Conservation (phyloP, 1,140 invertebrate species). For the Megalopta genalis region DNA sequence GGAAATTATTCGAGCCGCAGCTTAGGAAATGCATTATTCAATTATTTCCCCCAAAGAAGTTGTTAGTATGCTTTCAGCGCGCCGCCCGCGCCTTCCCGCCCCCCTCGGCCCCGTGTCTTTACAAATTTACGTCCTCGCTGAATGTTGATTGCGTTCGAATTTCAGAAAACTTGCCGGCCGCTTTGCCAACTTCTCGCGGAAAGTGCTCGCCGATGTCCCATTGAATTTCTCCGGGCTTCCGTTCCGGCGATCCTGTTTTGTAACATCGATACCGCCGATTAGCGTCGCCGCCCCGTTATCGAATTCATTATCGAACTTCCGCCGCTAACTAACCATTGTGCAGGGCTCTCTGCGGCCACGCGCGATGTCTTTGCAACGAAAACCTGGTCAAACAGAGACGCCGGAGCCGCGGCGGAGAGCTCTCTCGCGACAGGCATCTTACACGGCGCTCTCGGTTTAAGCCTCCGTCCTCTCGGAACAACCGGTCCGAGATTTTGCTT, state of each 20-base stretch:
- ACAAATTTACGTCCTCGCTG: slow-evolving; percentile 34
- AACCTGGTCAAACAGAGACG: too few species aligned
- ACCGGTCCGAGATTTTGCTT: too few species aligned
- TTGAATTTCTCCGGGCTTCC: background rate
- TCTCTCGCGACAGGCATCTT: too few species aligned
- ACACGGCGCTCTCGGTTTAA: too few species aligned
- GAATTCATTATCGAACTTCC: slow-evolving; percentile 7
- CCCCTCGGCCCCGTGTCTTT: slow-evolving; percentile 16
- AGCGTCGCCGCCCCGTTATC: slow-evolving; percentile 3
- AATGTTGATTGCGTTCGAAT: slow-evolving; percentile 35
- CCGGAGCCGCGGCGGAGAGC: too few species aligned
- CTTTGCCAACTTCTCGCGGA: background rate
- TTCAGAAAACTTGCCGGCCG: background rate
- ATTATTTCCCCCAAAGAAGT: slow-evolving; percentile 28
- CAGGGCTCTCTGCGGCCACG: too few species aligned
- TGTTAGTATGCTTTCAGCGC: background rate
- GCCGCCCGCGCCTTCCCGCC: too few species aligned
- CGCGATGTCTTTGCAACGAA: too few species aligned
- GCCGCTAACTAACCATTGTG: too few species aligned
- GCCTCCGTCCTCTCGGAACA: too few species aligned
- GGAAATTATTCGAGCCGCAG: slow-evolving; percentile 39
- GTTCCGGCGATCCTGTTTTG: background rate
- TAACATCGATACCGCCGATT: slow-evolving; percentile 19
- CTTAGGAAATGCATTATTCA: slow-evolving; percentile 49
- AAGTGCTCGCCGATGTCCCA: background rate